These are phyloP conservation scores for Zophobas morio DNA, from an alignment of 1,140 invertebrate species.

Conservation along the genomic window DNA sequence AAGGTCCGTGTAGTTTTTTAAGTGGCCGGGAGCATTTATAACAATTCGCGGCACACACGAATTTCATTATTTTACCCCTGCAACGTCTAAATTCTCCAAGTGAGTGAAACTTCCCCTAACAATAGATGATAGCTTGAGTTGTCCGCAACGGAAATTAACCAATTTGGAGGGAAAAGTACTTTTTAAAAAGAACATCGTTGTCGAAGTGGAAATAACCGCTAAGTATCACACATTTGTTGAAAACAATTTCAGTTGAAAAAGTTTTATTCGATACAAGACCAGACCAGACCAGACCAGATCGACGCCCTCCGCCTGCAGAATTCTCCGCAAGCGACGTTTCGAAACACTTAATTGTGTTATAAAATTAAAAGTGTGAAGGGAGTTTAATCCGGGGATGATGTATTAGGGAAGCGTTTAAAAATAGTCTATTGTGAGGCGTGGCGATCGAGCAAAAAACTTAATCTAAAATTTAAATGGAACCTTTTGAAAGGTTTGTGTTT, in stretches of 20 bases:
- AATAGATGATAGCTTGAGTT: slow-evolving; percentile 52
- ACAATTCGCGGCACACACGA: slow-evolving; percentile 51
- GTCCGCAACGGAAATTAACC: slow-evolving; percentile 56
- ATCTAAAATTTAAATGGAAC: slow-evolving; percentile 42
- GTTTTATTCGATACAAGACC: slow-evolving; percentile 20
- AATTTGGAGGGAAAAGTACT: slow-evolving; percentile 50
- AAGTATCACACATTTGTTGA: slow-evolving; percentile 42
- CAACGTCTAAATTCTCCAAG: slow-evolving; percentile 52
- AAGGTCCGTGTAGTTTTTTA: slow-evolving; percentile 27
- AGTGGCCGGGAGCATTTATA: slow-evolving; percentile 29
- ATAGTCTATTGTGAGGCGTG: slow-evolving; percentile 38
- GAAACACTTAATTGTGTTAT: slow-evolving; percentile 38
- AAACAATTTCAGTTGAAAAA: slow-evolving; percentile 37
- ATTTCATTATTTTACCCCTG: slow-evolving; percentile 56
- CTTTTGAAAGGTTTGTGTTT: slow-evolving; percentile 38
- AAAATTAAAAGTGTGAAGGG: slow-evolving; percentile 42
- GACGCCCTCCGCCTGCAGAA: background rate
- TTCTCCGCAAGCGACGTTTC: slow-evolving; percentile 11
- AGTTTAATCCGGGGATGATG: slow-evolving; percentile 39
- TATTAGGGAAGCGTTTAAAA: slow-evolving; percentile 40
- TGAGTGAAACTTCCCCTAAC: slow-evolving; percentile 47
- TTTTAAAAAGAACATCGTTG: slow-evolving; percentile 41
- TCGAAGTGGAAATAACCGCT: slow-evolving; percentile 40
- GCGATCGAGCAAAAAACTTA: slow-evolving; percentile 38
- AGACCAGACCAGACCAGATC: too few species aligned